Conservation (phyloP, 2,888 invertebrate species). For the Hipparchia sbordonii region DNA sequence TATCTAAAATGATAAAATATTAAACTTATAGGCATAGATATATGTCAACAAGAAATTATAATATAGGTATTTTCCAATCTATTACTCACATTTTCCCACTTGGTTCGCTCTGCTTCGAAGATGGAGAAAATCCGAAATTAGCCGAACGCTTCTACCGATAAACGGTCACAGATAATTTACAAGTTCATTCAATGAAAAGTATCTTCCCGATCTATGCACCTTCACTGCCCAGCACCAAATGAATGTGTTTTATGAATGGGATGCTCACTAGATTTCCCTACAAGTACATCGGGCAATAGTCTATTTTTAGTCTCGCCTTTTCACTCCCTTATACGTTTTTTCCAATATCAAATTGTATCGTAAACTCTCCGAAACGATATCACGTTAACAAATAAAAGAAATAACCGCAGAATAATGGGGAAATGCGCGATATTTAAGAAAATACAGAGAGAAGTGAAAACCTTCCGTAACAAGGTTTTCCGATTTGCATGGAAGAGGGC, state of each 20-base stretch:
- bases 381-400: slow-evolving; percentile 26
- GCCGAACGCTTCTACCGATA: slow-evolving; percentile 8
- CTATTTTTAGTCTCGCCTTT: slow-evolving; percentile 67
- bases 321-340: slow-evolving; percentile 38
- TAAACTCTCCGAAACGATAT: slow-evolving; percentile 12
- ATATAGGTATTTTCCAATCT: neutral
- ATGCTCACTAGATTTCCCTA: slow-evolving; percentile 60
- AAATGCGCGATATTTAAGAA: slow-evolving; percentile 66
- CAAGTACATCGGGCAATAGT: slow-evolving; percentile 57
- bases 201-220: slow-evolving; percentile 54
- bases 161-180: slow-evolving; percentile 24
- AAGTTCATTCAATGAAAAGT: slow-evolving; percentile 52
- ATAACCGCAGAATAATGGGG: slow-evolving; percentile 48
- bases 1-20: neutral
- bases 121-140: slow-evolving; percentile 27
- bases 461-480: slow-evolving; percentile 71
- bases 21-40: neutral
- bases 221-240: slow-evolving; percentile 69
- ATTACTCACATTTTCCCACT: slow-evolving; percentile 33
- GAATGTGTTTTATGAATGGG: slow-evolving; percentile 77
- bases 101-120: slow-evolving; percentile 15
- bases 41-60: neutral
- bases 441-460: slow-evolving; percentile 69
- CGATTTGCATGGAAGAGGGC: slow-evolving; percentile 79
- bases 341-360: slow-evolving; percentile 7